Percentiles rank a stretch among this genome's conserved stretches.
Conservation (phyloP, 2,113 vertebrate species). For the Ahaetulla prasina region DNA sequence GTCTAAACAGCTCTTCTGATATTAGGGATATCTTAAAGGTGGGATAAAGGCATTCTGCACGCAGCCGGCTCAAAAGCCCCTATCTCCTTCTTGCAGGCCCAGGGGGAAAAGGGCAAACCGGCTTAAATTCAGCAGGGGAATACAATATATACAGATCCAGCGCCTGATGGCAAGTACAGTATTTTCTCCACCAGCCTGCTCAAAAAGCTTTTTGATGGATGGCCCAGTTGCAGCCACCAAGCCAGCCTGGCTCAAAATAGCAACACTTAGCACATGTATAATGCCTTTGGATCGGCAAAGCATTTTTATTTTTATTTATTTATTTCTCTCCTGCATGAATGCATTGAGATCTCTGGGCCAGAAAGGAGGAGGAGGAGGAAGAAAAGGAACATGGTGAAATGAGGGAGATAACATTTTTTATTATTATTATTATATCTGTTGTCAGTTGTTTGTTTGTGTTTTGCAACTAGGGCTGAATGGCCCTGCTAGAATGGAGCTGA, state of each 20-base stretch:
- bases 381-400: neutral
- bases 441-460: neutral
- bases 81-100: slow-evolving; percentile 24
- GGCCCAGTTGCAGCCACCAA: neutral
- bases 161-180: accelerated
- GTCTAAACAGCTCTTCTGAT: slow-evolving; percentile 26
- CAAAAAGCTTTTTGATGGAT: neutral
- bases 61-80: neutral
- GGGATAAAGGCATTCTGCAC: neutral
- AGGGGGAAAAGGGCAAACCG: neutral
- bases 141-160: neutral
- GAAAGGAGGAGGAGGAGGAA: neutral
- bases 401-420: neutral
- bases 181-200: neutral
- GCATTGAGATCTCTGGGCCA: neutral
- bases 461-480: neutral
- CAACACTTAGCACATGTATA: neutral
- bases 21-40: neutral
- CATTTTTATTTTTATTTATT: neutral
- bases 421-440: neutral
- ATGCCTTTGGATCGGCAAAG: neutral
- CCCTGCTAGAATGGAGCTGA: neutral
- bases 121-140: neutral
- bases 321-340: neutral
- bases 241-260: neutral